Evolutionary conservation across 53 echinoderm and acorn worm species (phyloP), one percentile per base, ranked within the genome.

Genomic region (Temnopleurus reevesii): DNA sequence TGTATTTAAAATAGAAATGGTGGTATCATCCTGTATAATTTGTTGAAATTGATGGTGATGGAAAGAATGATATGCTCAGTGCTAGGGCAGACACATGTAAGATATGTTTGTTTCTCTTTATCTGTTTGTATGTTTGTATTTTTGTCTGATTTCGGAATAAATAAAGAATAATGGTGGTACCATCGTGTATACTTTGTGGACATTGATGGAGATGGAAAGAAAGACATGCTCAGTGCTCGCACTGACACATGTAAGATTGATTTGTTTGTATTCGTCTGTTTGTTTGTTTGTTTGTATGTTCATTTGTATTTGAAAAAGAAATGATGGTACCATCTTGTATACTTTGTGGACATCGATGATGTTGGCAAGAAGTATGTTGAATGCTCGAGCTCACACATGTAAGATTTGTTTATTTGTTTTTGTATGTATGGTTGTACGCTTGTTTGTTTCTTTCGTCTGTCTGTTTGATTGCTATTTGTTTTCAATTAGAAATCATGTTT

Each of bases 1-100:
- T n/a, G n/a, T n/a, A n/a, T n/a, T n/a, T n/a, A n/a, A n/a, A n/a
- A n/a, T n/a, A 66, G 66, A 66, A 41, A 38, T 66, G 66, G 66
- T 92, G 89, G 51, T 94, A 94, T 45, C 91, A 92, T 46, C 92
- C 90, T 9, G 77, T 90, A 0, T 83, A 83, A 38, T 94, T 92
- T 46, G 80, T 85, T 55, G 94, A 94, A 53, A 81, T 92, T 53
- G 89, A 94, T 58, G 60, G 79, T 13, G 94, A 94, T 45, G 90
- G 92, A 19, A 76, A 27, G 28, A 84, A 76, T 30, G n/a, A n/a
- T 28, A 86, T 91, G 19, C 59, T 94, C 45, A 55, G 84, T 7
- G 84, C 92, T 33, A 54, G 94, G 49, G 89, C 90, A 12, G 90
- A 92, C 44, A 35, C 89, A 45, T 30, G 89, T 94, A 58, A 90